A percentile compares a stretch with the other conserved stretches of the same genome.
These are phyloP conservation scores for Natator depressus DNA, from an alignment of 2,113 vertebrate species.

Conservation along the genomic window DNA sequence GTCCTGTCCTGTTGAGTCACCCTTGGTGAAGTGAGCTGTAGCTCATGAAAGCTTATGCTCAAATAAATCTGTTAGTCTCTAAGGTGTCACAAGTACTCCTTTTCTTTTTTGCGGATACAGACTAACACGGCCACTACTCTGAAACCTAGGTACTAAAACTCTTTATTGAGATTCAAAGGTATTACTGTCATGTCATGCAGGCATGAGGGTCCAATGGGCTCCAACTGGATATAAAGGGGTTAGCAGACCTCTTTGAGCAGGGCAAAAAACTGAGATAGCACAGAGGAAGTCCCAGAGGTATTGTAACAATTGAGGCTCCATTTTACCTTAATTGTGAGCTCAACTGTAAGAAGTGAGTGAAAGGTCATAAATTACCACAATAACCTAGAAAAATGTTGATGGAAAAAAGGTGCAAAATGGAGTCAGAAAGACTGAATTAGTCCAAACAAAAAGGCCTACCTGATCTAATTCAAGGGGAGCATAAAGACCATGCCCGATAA, in stretches of 20 bases:
- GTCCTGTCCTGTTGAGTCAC: not conserved
- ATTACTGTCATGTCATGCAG: not conserved
- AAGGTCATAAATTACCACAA: not conserved
- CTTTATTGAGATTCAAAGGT: not conserved
- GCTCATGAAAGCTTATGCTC: too few relatives aligned
- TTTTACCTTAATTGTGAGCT: not conserved
- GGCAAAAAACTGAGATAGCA: not conserved
- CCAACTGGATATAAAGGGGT: not conserved
- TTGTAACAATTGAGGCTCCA: not conserved
- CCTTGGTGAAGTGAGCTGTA: rapidly evolving
- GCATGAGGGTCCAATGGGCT: not conserved
- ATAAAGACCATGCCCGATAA: not conserved
- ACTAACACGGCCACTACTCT: too few relatives aligned
- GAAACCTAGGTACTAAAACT: not conserved
- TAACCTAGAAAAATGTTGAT: not conserved
- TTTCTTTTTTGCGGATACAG: too few relatives aligned
- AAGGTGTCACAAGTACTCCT: too few relatives aligned
- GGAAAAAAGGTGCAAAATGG: not conserved
- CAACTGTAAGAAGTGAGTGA: not conserved
- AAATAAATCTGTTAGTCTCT: too few relatives aligned
- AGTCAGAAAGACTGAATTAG: not conserved
- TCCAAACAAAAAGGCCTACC: not conserved
- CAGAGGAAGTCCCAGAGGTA: not conserved
- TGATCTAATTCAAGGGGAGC: not conserved
- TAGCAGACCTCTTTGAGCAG: not conserved